Evolutionary conservation across 92 coral and sea anemone species (phyloP).

Genomic region (Phenganax marumi): DNA sequence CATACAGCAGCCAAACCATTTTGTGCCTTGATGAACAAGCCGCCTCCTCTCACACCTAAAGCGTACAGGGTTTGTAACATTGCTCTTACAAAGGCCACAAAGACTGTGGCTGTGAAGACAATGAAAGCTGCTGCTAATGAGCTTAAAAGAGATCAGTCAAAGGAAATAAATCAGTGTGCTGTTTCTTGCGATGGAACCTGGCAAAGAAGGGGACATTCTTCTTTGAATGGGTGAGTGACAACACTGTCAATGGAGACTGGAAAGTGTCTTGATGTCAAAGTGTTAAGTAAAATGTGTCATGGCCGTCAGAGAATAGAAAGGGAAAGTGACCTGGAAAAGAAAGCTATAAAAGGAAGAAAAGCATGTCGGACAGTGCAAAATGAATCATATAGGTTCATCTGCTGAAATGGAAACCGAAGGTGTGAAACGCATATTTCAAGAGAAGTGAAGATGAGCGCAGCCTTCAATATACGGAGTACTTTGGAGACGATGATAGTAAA

Average conservation of each 20-base stretch:
- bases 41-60: conserved; percentile 9
- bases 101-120: background rate
- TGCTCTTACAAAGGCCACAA: background rate
- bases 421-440: background rate
- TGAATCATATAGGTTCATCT: background rate
- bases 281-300: conserved; percentile 5
- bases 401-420: background rate
- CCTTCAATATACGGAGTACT: background rate
- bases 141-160: background rate
- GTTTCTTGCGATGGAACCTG: conserved; percentile 11
- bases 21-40: background rate
- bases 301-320: conserved; percentile 2
- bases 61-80: conserved; percentile 21
- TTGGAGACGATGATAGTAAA: background rate
- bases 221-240: conserved; percentile 7
- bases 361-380: background rate
- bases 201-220: no score
- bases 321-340: background rate
- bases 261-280: conserved; percentile 5
- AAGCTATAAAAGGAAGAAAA: background rate
- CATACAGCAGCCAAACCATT: conserved; percentile 15
- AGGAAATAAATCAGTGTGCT: conserved; percentile 11
- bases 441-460: background rate
- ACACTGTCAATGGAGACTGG: background rate
- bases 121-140: conserved; percentile 12